A percentile compares a stretch with the other conserved stretches of the same genome.
These are phyloP conservation scores for Hypotaenidia philippensis DNA, from an alignment of 2,797 vertebrate species.

Conservation along the genomic window DNA sequence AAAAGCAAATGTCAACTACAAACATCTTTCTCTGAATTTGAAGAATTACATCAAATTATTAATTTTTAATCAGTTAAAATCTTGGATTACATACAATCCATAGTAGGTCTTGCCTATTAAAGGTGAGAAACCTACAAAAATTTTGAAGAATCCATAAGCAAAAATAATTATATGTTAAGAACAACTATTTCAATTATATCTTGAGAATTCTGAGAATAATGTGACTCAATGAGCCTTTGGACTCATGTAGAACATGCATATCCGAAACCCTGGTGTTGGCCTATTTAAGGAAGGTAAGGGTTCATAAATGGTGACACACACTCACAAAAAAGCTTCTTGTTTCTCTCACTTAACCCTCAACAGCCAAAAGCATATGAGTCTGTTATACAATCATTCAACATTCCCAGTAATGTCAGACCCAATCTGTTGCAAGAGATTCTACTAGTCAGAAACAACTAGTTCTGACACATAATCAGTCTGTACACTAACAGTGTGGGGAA, in stretches of 20 bases:
- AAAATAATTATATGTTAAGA: neutral
- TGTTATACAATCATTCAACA: neutral
- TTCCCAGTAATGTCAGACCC: neutral
- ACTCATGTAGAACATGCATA: neutral
- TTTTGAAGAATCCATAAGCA: neutral
- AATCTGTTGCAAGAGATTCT: neutral
- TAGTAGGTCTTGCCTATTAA: neutral
- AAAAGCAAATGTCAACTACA: neutral
- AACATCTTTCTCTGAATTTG: neutral
- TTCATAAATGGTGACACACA: neutral
- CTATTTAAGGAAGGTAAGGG: neutral
- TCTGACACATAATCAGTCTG: neutral
- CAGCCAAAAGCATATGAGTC: neutral
- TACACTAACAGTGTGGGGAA: rapidly evolving
- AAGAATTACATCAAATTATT: neutral
- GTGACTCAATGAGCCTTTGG: neutral
- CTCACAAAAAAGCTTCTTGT: neutral
- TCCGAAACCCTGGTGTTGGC: neutral
- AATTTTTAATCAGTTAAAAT: neutral
- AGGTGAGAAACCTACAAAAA: neutral
- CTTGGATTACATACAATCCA: neutral
- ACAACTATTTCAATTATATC: neutral
- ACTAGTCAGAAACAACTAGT: neutral
- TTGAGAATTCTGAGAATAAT: neutral
- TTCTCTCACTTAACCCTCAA: neutral